Evolutionary conservation across 2,888 invertebrate genomes (phyloP), one percentile per base, ranked within the genome.

Genomic region (Pyralis farinalis): DNA sequence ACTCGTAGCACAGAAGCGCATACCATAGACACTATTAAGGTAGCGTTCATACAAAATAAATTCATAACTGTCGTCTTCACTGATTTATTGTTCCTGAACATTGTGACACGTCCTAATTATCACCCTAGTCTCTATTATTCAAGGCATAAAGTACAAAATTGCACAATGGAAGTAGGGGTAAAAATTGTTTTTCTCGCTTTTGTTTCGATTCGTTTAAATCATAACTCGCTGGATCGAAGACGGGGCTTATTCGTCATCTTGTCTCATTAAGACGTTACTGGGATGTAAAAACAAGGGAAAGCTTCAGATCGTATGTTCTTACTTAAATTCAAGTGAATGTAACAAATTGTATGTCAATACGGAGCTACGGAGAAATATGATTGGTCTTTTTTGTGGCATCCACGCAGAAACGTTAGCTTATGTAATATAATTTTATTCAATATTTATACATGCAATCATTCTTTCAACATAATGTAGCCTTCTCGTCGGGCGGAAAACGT

Each of bases 211-310:
- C 50, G 53, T 49, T 58, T 58, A 55, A 54, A 59, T 63, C 60
- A 63, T 57, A 59, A 58, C 58, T 51, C 38, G 49, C 44, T 46
- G 45, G 46, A 50, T 47, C 50, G 53, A 36, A 47, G 53, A 39
- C 44, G 48, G 52, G 2, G 49, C 65, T 60, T 68, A 70, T 50
- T 60, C 67, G 66, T 72, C 71, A 73, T 68, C 30, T 63, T 71
- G 72, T 71, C 72, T 73, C 71, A 73, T 73, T 73, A 73, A 65
- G 71, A 69, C 63, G 48, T 65, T 70, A 68, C 68, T 62, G 56
- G 51, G 59, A 55, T 55, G 49, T 55, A 65, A 63, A 66, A 63
- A 50, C 44, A 47, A 51, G 32, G 34, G 59, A 60, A 56, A 60
- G 62, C 44, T 42, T 52, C 51, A 38, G 28, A 58, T 53, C 52